These are phyloP conservation scores for Alloscopus bannaensis DNA, from an alignment of 2,888 invertebrate genomes.

Conservation along the genomic window DNA sequence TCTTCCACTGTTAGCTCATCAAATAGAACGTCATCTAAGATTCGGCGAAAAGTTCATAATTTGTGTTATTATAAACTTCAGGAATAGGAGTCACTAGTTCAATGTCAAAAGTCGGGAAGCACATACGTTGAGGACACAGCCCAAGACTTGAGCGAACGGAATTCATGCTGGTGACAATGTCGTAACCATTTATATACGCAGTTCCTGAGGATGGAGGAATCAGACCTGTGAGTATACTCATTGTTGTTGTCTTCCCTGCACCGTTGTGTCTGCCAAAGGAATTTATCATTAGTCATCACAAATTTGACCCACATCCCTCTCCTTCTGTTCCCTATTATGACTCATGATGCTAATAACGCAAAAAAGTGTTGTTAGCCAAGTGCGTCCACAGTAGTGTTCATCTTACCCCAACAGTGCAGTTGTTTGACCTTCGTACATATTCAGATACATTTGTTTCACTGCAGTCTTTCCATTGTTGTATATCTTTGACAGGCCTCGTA, in stretches of 20 bases:
- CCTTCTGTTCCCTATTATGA: slow-evolving; percentile 34
- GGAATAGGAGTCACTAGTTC: slow-evolving; percentile 56
- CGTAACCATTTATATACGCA: slow-evolving; percentile 81
- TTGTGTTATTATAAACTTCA: slow-evolving; percentile 19
- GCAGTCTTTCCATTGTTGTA: slow-evolving; percentile 77
- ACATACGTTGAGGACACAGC: slow-evolving; percentile 58
- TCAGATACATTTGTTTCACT: slow-evolving; percentile 83
- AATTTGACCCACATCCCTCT: slow-evolving; percentile 29
- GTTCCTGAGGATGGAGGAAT: slow-evolving; percentile 81
- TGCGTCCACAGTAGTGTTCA: not conserved
- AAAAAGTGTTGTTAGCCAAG: not conserved
- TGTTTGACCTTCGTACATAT: slow-evolving; percentile 89
- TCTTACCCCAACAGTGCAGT: slow-evolving; percentile 86
- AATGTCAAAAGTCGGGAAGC: slow-evolving; percentile 27
- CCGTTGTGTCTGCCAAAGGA: slow-evolving; percentile 82
- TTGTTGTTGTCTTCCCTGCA: slow-evolving; percentile 88
- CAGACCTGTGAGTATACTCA: slow-evolving; percentile 82
- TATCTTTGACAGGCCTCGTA: slow-evolving; percentile 80
- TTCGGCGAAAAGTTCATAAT: slow-evolving; percentile 36
- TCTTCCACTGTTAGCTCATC: slow-evolving; percentile 88
- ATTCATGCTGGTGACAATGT: slow-evolving; percentile 53
- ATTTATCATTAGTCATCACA: slow-evolving; percentile 24
- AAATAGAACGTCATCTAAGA: slow-evolving; percentile 84
- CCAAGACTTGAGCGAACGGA: slow-evolving; percentile 60
- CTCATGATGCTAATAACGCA: not conserved